phyloP scores from a whole-genome alignment of 1,140 invertebrate species.

The Drosophila tropicalis region DNA sequence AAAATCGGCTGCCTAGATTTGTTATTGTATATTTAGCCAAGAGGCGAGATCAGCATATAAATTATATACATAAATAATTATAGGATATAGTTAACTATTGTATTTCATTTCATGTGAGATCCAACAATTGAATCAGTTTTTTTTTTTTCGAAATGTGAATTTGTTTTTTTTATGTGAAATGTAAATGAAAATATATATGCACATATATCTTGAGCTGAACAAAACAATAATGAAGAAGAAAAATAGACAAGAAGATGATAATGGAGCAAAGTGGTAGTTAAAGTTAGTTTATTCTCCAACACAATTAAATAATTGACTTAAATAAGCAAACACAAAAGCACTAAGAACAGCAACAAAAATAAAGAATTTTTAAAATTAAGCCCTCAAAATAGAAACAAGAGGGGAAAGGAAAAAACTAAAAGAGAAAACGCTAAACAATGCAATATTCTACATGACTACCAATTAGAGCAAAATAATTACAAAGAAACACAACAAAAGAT shows the following conservation, averaged over 20 bases:
- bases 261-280: constrained; percentile 12
- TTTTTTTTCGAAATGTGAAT: not conserved
- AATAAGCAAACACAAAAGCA: constrained; percentile 36
- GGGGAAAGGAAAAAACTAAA: constrained; percentile 16
- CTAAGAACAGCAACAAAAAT: constrained; percentile 34
- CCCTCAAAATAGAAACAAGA: constrained; percentile 43
- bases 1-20: constrained; percentile 40
- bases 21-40: constrained; percentile 71
- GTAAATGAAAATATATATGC: constrained; percentile 51
- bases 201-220: constrained; percentile 73
- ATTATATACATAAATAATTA: constrained; percentile 29
- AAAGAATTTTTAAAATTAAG: not conserved
- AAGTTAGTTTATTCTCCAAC: constrained; percentile 12
- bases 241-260: constrained; percentile 40
- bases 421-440: constrained; percentile 42
- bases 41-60: constrained; percentile 45
- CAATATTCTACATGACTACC: constrained; percentile 35
- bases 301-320: constrained; percentile 16
- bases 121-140: constrained; percentile 17
- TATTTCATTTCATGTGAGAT: constrained; percentile 36
- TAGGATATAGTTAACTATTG: constrained; percentile 47
- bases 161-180: constrained; percentile 37
- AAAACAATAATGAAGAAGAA: constrained; percentile 76
- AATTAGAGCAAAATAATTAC: constrained; percentile 20
- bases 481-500: not conserved